phyloP scores from a whole-genome alignment of 2,113 vertebrate genomes.

The Acrocephalus arundinaceus region DNA sequence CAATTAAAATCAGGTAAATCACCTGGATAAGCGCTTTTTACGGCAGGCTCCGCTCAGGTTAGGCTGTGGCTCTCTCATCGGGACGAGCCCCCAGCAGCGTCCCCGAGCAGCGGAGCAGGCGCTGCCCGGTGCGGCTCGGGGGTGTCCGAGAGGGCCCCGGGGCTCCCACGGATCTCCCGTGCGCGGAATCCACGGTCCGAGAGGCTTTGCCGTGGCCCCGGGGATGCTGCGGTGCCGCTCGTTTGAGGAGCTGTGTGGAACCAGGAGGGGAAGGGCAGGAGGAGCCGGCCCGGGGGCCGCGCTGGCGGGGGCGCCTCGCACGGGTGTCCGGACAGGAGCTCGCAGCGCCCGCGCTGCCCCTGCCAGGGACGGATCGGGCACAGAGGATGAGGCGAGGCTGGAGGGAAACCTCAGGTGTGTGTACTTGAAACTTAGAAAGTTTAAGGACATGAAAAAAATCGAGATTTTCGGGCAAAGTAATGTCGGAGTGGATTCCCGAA shows the following conservation, averaged over 20 bases:
- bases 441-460: not conserved
- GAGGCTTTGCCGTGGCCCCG: fast-evolving
- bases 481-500: not conserved
- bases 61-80: not conserved
- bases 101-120: not conserved
- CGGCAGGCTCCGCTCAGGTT: not conserved
- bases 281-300: fast-evolving
- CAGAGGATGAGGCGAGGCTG: not conserved
- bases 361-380: not conserved
- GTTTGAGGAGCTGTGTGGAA: not conserved
- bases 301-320: not conserved
- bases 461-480: not conserved
- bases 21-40: not conserved
- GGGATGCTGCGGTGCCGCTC: too few species aligned
- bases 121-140: not conserved
- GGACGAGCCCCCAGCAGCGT: not conserved
- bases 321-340: fast-evolving
- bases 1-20: not conserved
- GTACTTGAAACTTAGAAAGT: not conserved
- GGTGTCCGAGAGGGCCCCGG: not conserved
- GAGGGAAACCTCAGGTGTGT: not conserved
- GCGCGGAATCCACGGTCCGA: not conserved
- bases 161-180: not conserved
- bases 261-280: not conserved
- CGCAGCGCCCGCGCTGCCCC: fast-evolving